These are phyloP conservation scores for Taxidea taxus DNA, from an alignment of 2,113 vertebrate species.

Conservation along the genomic window DNA sequence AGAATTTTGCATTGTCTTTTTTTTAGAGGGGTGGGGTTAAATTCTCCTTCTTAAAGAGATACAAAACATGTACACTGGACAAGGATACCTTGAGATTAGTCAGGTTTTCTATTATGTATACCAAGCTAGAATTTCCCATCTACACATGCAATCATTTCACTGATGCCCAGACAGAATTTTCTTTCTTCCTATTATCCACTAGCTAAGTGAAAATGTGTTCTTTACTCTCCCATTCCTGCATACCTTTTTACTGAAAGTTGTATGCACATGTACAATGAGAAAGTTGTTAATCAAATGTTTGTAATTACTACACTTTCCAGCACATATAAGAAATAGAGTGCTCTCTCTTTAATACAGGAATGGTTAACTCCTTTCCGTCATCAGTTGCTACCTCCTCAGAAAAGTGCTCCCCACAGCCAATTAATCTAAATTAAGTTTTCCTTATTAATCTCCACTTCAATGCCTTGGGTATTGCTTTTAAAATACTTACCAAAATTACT, in stretches of 20 bases:
- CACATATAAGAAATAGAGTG: neutral
- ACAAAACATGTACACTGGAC: neutral
- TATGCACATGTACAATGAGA: neutral
- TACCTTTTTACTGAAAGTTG: neutral
- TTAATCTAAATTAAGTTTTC: neutral
- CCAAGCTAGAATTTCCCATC: neutral
- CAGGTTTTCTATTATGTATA: neutral
- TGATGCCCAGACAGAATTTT: neutral
- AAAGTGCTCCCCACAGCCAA: neutral
- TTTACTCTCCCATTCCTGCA: neutral
- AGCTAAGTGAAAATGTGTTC: neutral
- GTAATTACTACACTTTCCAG: neutral
- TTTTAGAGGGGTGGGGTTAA: neutral
- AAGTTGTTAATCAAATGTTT: neutral
- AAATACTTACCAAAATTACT: neutral
- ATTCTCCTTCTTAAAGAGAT: neutral
- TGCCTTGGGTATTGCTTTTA: neutral
- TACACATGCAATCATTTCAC: neutral
- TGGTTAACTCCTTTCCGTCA: neutral
- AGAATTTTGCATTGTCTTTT: neutral
- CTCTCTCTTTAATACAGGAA: neutral
- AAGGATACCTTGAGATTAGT: neutral
- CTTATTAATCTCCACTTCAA: neutral
- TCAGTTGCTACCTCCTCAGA: neutral
- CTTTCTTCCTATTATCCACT: neutral